Percentiles rank a stretch among this genome's conserved stretches.
Evolutionary conservation across 2,113 vertebrate genomes (phyloP).

Genomic region (Pygoscelis adeliae): DNA sequence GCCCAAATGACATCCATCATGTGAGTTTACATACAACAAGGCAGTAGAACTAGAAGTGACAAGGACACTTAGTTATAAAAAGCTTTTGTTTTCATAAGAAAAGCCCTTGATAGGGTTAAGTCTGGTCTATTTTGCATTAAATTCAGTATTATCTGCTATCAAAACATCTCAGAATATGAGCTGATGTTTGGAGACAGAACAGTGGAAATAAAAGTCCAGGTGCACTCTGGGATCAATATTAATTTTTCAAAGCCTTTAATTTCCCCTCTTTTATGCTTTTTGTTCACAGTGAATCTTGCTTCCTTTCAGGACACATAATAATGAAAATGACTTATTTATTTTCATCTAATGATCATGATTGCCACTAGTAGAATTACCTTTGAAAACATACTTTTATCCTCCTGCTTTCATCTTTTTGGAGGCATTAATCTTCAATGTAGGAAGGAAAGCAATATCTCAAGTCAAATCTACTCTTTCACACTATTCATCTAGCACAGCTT

Average conservation of each 20-base stretch:
- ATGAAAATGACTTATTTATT: constrained; percentile 35
- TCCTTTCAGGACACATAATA: not conserved
- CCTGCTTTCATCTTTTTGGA: constrained; percentile 14
- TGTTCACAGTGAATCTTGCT: not conserved
- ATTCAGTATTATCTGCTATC: not conserved
- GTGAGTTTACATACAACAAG: not conserved
- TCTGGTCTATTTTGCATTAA: not conserved
- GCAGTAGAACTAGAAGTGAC: not conserved
- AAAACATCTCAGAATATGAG: not conserved
- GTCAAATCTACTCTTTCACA: constrained; percentile 5
- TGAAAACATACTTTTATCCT: constrained; percentile 4
- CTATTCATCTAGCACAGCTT: not conserved
- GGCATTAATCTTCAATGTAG: not conserved
- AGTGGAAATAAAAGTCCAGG: not conserved
- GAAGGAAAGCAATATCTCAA: constrained; percentile 8
- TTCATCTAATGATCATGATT: not conserved
- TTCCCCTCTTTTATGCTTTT: not conserved
- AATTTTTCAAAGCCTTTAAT: constrained; percentile 48
- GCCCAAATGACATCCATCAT: not conserved
- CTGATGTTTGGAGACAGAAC: not conserved
- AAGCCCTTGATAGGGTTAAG: not conserved
- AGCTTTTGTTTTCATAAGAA: not conserved
- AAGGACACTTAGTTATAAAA: not conserved
- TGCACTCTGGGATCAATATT: not conserved
- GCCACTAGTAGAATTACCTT: not conserved